Percentiles rank a stretch among this genome's conserved stretches.
Conservation (phyloP, 2,797 vertebrate genomes). For the Florisuga fusca region DNA sequence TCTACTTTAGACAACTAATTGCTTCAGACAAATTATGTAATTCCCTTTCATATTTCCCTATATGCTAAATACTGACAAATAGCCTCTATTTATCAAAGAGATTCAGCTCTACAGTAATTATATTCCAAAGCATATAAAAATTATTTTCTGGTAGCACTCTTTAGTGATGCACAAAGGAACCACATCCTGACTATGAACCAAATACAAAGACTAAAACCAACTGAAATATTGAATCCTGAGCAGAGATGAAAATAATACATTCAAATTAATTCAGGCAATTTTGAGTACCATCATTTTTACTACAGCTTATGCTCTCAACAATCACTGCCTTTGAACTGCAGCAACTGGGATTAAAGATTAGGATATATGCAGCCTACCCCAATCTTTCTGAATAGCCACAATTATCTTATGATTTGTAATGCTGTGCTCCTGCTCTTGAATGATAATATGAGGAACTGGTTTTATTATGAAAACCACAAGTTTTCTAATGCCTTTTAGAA, state of each 20-base stretch:
- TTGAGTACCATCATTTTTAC: slow-evolving; percentile 36
- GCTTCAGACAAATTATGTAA: slow-evolving; percentile 63
- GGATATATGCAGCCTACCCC: slow-evolving; percentile 16
- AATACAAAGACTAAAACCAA: slow-evolving; percentile 19
- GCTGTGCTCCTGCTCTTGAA: slow-evolving; percentile 16
- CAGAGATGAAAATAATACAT: slow-evolving; percentile 28
- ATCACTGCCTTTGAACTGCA: slow-evolving; percentile 11
- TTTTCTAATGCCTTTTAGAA: slow-evolving; percentile 14
- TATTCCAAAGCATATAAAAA: slow-evolving; percentile 39
- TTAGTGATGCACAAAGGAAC: slow-evolving; percentile 20
- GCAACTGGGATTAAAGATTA: slow-evolving; percentile 57
- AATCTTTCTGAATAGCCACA: slow-evolving; percentile 41
- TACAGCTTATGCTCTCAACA: neutral
- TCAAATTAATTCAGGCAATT: slow-evolving; percentile 55
- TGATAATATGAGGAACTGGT: neutral
- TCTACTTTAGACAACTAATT: slow-evolving; percentile 71
- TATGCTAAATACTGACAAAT: slow-evolving; percentile 68
- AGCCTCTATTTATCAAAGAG: slow-evolving; percentile 70
- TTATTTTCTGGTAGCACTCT: neutral
- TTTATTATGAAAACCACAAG: slow-evolving; percentile 17
- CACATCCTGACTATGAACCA: neutral
- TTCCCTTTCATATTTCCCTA: slow-evolving; percentile 60
- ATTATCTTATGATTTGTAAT: slow-evolving; percentile 52
- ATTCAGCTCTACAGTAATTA: slow-evolving; percentile 60
- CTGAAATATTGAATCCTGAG: slow-evolving; percentile 21